Base-by-base conservation (phyloP, 2,888 invertebrate genomes). In the Epinotia demarniana region DNA sequence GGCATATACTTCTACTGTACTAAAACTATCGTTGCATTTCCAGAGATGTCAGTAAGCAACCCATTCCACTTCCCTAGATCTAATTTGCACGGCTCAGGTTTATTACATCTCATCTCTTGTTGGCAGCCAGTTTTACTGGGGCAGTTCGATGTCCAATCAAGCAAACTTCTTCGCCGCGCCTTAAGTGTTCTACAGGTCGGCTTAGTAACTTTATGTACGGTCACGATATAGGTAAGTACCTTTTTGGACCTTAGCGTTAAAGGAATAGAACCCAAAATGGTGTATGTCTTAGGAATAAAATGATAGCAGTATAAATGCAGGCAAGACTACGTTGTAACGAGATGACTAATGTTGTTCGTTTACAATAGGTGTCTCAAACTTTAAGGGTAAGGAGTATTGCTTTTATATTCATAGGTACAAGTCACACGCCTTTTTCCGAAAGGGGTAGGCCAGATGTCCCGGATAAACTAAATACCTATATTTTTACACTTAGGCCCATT, bases 121-220 rank as follows among this genome's bases (percentile, higher is more conserved):
- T 67, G 71, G 75, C 75, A 75, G 61, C 67, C 55, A 70, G 71
- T 75, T 75, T 75, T 75, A 75, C 71, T 66, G 75, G 60, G 53
- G 19, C 62, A 60, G 66, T 67, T 75, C 75, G 71, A 72, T 75
- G 71, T 75, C 71, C 75, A 75, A 75, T 75, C 75, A 75, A 61
- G 66, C 53, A 75, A 75, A 72, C 75, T 75, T 67, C 66, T 61
- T 46, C 43, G 60, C 33, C 66, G 53, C 60, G 64, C 12, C 43
- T 53, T 75, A 72, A 75, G 71, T 75, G 61, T 66, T 18, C 66
- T 43, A 16, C 73, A 8, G 39, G 0, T 39, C 33, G 60, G 61
- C 71, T 71, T 75, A 71, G 39, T 49, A 55, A 64, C 58, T 75
- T 70, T 58, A 66, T 64, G 70, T 33, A 18, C 46, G n/a, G 16